Conservation (phyloP, 1,140 invertebrate genomes). For the Diorhabda sublineata region DNA sequence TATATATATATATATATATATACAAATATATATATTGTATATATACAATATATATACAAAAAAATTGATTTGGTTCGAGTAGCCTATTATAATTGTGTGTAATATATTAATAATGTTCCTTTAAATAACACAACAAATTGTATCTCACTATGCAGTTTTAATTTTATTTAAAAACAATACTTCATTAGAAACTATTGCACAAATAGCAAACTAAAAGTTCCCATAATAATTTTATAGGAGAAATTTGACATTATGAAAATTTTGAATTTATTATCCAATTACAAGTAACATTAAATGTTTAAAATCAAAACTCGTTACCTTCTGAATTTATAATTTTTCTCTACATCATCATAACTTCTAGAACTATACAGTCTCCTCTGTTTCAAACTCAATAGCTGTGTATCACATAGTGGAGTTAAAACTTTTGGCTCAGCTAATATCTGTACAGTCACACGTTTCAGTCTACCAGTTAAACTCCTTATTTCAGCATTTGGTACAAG, state of each 20-base stretch:
- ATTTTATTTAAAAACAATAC: too few species aligned
- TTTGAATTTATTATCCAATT: neutral
- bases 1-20: too few species aligned
- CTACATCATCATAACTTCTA: conserved; percentile 27
- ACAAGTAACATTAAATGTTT: too few species aligned
- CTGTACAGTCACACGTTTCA: conserved; percentile 39
- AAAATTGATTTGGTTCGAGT: too few species aligned
- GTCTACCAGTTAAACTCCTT: conserved; percentile 29
- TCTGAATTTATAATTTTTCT: conserved; percentile 35
- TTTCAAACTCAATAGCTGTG: conserved; percentile 38
- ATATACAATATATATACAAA: too few species aligned
- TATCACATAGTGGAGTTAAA: conserved; percentile 36
- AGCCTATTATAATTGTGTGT: too few species aligned
- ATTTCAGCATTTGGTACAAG: conserved; percentile 35
- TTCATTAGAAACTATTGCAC: too few species aligned
- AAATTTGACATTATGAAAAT: neutral
- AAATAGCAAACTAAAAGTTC: too few species aligned
- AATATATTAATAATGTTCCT: too few species aligned
- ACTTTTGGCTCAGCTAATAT: conserved; percentile 37
- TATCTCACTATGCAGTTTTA: too few species aligned
- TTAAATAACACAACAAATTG: too few species aligned
- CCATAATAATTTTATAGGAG: neutral
- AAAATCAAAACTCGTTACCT: conserved; percentile 16
- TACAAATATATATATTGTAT: too few species aligned
- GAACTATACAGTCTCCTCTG: conserved; percentile 24